Conservation (phyloP, 2,888 invertebrate species). For the Atethmia centrago region DNA sequence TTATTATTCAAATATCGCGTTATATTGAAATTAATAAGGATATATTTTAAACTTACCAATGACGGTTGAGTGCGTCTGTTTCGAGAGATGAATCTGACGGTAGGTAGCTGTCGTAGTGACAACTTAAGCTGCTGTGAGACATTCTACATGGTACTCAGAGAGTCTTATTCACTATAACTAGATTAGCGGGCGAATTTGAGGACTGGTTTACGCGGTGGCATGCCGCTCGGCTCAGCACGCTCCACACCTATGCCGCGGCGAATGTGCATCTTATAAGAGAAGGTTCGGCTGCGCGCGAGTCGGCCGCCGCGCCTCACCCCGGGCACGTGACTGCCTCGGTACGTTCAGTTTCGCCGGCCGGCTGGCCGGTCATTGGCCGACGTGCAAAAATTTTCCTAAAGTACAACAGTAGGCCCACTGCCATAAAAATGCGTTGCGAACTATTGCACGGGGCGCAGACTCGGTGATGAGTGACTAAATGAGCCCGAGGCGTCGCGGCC, state of each 20-base stretch:
- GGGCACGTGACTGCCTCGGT: slow-evolving; percentile 89
- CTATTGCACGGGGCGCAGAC: slow-evolving; percentile 77
- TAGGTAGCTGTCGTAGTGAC: slow-evolving; percentile 89
- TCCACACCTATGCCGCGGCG: slow-evolving; percentile 87
- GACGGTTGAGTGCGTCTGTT: slow-evolving; percentile 89
- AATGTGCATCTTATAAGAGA: slow-evolving; percentile 90
- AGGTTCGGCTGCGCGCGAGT: slow-evolving; percentile 85
- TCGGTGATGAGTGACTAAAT: slow-evolving; percentile 77
- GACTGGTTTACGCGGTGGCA: slow-evolving; percentile 82
- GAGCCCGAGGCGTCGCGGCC: slow-evolving; percentile 70
- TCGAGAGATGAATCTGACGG: slow-evolving; percentile 89
- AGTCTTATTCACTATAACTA: slow-evolving; percentile 82
- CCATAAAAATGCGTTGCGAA: slow-evolving; percentile 82
- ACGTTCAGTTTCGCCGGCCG: slow-evolving; percentile 86
- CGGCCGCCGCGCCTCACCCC: slow-evolving; percentile 90
- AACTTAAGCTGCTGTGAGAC: slow-evolving; percentile 89
- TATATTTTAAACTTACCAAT: slow-evolving; percentile 82
- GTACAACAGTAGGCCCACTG: slow-evolving; percentile 79
- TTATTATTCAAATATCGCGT: not conserved
- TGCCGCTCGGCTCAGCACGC: slow-evolving; percentile 86
- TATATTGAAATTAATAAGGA: slow-evolving; percentile 21
- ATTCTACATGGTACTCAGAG: slow-evolving; percentile 89
- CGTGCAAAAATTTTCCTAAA: slow-evolving; percentile 81
- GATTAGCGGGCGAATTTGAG: slow-evolving; percentile 78
- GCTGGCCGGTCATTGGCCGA: slow-evolving; percentile 88